These are phyloP conservation scores for Opisthocomus hoazin DNA, from an alignment of 2,113 vertebrate genomes.

Conservation along the genomic window DNA sequence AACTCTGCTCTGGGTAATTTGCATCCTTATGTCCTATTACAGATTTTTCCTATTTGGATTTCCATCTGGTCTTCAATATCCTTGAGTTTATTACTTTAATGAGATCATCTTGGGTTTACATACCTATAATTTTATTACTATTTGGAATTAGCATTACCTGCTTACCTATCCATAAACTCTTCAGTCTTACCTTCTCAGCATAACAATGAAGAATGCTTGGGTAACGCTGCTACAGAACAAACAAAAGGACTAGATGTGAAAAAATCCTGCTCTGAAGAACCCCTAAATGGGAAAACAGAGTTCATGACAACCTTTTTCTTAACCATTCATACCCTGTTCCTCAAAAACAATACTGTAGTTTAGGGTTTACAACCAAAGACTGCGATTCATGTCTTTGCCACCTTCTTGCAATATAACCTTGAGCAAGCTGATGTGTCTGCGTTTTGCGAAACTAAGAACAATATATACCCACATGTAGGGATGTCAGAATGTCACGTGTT, in stretches of 20 bases:
- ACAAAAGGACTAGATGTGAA: not conserved
- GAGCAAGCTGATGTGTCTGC: not conserved
- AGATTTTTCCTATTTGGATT: constrained; percentile 70
- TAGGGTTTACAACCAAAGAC: not conserved
- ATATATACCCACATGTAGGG: not conserved
- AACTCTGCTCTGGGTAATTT: constrained; percentile 68
- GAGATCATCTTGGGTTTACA: constrained; percentile 65
- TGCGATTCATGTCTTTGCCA: not conserved
- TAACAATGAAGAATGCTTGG: not conserved
- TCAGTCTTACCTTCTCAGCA: constrained; percentile 10
- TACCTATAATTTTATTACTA: constrained; percentile 61
- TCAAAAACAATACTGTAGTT: not conserved
- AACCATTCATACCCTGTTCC: not conserved
- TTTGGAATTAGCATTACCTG: constrained; percentile 53
- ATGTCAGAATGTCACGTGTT: not conserved
- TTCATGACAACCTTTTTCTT: not conserved
- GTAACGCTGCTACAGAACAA: not conserved
- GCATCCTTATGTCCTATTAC: constrained; percentile 73
- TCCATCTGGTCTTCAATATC: constrained; percentile 71
- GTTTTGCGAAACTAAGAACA: not conserved
- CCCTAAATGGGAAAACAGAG: not conserved
- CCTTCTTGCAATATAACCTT: not conserved
- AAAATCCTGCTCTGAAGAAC: not conserved
- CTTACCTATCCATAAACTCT: constrained; percentile 24
- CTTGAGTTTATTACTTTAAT: constrained; percentile 70